phyloP scores from a whole-genome alignment of 2,888 invertebrate genomes.

The Cheiracanthium punctorium region DNA sequence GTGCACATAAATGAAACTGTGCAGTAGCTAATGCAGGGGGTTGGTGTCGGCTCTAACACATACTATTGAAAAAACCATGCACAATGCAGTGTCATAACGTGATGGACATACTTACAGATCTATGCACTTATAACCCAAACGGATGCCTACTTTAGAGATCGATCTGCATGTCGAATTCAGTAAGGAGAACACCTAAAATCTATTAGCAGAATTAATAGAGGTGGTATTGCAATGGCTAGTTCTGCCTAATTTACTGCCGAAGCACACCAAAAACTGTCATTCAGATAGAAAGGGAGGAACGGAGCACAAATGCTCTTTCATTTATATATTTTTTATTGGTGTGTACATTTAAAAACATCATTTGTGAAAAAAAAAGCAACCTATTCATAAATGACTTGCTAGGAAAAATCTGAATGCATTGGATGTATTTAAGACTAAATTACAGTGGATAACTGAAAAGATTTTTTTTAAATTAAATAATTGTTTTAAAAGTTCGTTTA shows the following conservation, averaged over 20 bases:
- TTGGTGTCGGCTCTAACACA: conserved; percentile 17
- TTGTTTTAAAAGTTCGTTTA: no score
- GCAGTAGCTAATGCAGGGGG: conserved; percentile 30
- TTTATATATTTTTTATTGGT: no score
- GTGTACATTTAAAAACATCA: no score
- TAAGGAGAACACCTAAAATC: conserved; percentile 53
- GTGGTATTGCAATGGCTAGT: neutral
- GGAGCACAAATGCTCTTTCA: no score
- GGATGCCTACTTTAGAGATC: conserved; percentile 6
- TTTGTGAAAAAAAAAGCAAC: no score
- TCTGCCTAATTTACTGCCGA: neutral
- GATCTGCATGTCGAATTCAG: conserved; percentile 19
- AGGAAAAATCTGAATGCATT: no score
- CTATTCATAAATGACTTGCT: no score
- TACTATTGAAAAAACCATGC: conserved; percentile 45
- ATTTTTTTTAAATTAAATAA: no score
- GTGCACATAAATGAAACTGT: neutral
- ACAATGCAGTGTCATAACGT: conserved; percentile 21
- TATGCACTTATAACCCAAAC: conserved; percentile 11
- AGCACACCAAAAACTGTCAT: neutral
- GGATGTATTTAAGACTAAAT: no score
- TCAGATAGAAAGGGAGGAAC: no score
- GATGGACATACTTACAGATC: conserved; percentile 53
- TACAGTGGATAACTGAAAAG: no score
- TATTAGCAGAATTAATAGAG: conserved; percentile 51